Conservation (phyloP, 2,888 invertebrate species). For the Automeris io region DNA sequence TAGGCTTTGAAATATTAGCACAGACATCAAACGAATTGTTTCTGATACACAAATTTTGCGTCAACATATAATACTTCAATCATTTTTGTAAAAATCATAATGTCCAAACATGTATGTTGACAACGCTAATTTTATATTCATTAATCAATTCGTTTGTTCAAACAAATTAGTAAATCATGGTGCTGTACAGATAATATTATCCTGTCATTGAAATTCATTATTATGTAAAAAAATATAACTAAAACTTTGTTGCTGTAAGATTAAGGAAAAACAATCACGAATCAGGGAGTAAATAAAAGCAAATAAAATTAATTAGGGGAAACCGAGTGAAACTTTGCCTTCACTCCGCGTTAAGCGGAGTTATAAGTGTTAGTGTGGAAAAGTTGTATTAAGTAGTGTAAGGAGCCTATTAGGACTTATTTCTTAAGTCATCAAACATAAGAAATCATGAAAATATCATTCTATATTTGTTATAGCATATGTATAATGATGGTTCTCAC, state of each 20-base stretch:
- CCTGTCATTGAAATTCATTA: slow-evolving; percentile 10
- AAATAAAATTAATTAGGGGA: slow-evolving; percentile 57
- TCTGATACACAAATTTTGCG: no score
- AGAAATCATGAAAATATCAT: no score
- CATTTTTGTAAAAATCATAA: no score
- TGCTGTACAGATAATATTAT: neutral
- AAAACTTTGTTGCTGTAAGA: slow-evolving; percentile 13
- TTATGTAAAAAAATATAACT: slow-evolving; percentile 13
- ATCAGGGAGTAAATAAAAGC: slow-evolving; percentile 46
- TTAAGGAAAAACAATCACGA: slow-evolving; percentile 36
- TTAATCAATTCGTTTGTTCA: neutral
- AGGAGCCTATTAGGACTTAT: slow-evolving; percentile 37
- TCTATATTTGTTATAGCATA: no score
- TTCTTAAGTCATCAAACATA: no score
- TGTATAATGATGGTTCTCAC: no score
- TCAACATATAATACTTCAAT: no score
- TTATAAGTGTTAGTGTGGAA: slow-evolving; percentile 50
- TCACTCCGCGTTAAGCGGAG: slow-evolving; percentile 47
- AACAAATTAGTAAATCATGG: neutral
- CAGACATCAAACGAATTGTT: no score
- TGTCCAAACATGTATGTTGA: no score
- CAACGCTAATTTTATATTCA: neutral
- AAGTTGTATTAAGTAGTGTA: slow-evolving; percentile 53
- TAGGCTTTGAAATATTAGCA: no score
- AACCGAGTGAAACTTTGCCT: slow-evolving; percentile 52